These are phyloP conservation scores for Eristalinus sepulchralis DNA, from an alignment of 2,888 invertebrate genomes.

Conservation along the genomic window DNA sequence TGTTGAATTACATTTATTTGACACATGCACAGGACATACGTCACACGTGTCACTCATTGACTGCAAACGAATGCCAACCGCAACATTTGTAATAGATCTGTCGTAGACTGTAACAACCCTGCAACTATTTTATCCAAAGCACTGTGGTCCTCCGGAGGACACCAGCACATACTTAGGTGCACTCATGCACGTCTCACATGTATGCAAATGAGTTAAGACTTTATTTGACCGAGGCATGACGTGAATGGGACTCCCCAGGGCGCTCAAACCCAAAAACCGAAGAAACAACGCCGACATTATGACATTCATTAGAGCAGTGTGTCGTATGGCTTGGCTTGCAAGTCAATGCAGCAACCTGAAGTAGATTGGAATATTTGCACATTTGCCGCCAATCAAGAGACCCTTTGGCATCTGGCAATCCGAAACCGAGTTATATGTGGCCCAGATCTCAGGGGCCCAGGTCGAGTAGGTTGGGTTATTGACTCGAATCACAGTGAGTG, in stretches of 20 bases:
- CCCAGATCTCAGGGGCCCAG: neutral
- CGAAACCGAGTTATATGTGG: neutral
- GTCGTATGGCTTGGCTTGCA: slow-evolving; percentile 6
- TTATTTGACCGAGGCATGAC: slow-evolving; percentile 15
- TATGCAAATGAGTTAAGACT: slow-evolving; percentile 6
- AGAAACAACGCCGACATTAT: slow-evolving; percentile 2
- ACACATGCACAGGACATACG: no score
- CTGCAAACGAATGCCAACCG: no score
- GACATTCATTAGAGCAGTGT: slow-evolving; percentile 26
- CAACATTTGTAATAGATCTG: no score
- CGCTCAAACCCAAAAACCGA: neutral
- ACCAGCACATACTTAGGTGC: neutral
- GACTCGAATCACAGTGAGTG: neutral
- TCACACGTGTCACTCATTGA: no score
- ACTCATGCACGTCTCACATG: neutral
- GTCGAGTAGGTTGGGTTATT: neutral
- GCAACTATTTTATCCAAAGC: neutral
- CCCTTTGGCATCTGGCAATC: slow-evolving; percentile 10
- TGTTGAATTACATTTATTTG: no score
- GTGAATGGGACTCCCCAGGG: neutral
- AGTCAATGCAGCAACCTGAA: slow-evolving; percentile 1
- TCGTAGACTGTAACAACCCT: no score
- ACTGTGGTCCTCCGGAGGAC: neutral
- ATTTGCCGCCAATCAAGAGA: slow-evolving; percentile 25
- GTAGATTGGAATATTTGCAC: slow-evolving; percentile 28